Conservation (phyloP, 2,113 vertebrate species). For the Tiliqua scincoides region DNA sequence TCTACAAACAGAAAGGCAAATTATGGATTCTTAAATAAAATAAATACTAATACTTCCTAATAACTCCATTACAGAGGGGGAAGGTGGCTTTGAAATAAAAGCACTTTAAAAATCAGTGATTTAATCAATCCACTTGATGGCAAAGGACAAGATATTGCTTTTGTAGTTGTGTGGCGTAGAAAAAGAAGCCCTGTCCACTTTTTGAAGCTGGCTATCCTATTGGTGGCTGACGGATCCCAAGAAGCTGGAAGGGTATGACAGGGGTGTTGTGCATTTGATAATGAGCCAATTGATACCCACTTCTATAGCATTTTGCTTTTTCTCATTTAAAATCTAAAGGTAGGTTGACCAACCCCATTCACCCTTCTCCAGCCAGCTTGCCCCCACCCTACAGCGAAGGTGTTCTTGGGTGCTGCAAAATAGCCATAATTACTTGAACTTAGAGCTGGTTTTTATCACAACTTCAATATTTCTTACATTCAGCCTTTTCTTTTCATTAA, state of each 20-base stretch:
- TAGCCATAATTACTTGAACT: conserved; percentile 37
- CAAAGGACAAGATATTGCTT: neutral
- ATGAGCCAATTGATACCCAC: neutral
- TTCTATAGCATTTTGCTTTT: neutral
- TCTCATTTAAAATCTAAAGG: neutral
- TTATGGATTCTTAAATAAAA: too few relatives aligned
- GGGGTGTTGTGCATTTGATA: neutral
- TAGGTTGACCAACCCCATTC: neutral
- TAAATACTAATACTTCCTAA: too few relatives aligned
- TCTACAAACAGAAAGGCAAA: too few relatives aligned
- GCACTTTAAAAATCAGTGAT: neutral
- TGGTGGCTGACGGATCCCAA: neutral
- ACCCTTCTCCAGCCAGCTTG: neutral
- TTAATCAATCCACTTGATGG: neutral
- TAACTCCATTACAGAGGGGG: too few relatives aligned
- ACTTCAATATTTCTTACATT: conserved; percentile 23
- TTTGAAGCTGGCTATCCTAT: neutral
- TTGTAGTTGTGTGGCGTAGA: too few relatives aligned
- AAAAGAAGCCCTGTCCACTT: neutral
- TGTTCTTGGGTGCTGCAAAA: conserved; percentile 6
- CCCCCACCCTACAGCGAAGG: neutral
- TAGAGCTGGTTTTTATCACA: conserved; percentile 19
- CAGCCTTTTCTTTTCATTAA: conserved; percentile 38
- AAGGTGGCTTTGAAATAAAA: too few relatives aligned
- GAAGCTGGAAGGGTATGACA: neutral